Evolutionary conservation across 2,113 vertebrate species (phyloP).

Genomic region (Cephalopterus ornatus): DNA sequence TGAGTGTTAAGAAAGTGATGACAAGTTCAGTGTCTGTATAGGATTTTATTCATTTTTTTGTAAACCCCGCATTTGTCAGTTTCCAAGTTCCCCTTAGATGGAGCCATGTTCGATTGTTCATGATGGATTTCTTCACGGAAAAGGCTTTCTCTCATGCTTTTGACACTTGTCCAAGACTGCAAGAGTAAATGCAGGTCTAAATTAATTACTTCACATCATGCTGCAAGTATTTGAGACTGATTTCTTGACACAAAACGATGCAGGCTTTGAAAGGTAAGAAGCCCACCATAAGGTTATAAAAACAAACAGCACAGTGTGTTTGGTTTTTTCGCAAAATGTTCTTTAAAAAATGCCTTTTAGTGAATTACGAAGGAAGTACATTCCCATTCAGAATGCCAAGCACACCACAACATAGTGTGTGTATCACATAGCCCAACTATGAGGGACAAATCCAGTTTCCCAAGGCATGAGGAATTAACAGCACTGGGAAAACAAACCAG

Average conservation of each 20-base stretch:
- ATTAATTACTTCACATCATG: not conserved
- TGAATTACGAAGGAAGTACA: not conserved
- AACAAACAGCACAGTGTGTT: not conserved
- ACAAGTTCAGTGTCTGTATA: not conserved
- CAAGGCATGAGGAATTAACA: not conserved
- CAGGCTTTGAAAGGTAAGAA: not conserved
- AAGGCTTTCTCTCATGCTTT: not conserved
- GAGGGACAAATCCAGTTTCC: not conserved
- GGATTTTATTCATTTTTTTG: not conserved
- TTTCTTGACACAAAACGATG: not conserved
- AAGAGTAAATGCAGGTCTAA: not conserved
- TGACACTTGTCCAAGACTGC: not conserved
- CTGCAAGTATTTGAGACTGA: not conserved
- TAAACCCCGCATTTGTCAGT: not conserved
- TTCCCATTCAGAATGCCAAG: not conserved
- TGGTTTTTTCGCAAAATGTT: not conserved
- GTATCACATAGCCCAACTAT: not conserved
- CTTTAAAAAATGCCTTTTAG: not conserved
- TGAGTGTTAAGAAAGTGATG: not conserved
- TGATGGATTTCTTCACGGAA: not conserved
- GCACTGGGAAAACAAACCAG: not conserved
- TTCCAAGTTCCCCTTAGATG: not conserved
- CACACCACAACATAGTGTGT: accelerated
- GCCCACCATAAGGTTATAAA: not conserved
- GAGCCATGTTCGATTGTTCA: not conserved